Base-by-base conservation (phyloP, 1,140 invertebrate species). In the Metopolophium dirhodum region DNA sequence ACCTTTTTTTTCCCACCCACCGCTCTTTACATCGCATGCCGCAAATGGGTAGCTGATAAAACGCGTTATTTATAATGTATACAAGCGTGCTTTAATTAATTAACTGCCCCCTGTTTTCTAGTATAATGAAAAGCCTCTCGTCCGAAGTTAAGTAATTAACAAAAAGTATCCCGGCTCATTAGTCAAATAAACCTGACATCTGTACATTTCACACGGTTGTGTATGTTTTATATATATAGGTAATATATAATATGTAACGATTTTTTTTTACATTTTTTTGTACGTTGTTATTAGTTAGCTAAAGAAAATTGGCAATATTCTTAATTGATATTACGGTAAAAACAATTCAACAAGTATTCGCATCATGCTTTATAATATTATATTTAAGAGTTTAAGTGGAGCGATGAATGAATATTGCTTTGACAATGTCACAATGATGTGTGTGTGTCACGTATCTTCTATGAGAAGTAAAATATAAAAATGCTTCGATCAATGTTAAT, bases 41-140 rank as follows among this genome's bases (percentile, higher is more conserved):
- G 23, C 35, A 41, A 93, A 86, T 57, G 82, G 49, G 82, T 86
- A 57, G 77, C 91, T 93, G 77, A 93, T 92, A 93, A 93, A 93
- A 93, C 49, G 49, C 91, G 82, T 93, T 93, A 93, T 93, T 93
- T 93, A 93, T 85, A 86, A 93, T 85, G 91, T 86, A 85, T 92
- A 92, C 91, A 85, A 51, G 91, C 91, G 77, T 86, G 82, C 37
- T 93, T 85, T 93, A 93, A 93, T 93, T 93, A 93, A 93, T 93
- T 93, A 93, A 93, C 77, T 54, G 82, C 49, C 82, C 77, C 77
- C 68, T 51, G 47, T 54, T 85, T 85, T 57, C 49, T 26, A 49
- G 91, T 86, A 41, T 93, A 93, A 93, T 93, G 91, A 93, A 93
- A 93, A 93, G 77, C 49, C 82, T 93, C 91, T 93, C 91, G 91